Conservation (phyloP, 2,888 invertebrate species). For the Anagyrus pseudococci region DNA sequence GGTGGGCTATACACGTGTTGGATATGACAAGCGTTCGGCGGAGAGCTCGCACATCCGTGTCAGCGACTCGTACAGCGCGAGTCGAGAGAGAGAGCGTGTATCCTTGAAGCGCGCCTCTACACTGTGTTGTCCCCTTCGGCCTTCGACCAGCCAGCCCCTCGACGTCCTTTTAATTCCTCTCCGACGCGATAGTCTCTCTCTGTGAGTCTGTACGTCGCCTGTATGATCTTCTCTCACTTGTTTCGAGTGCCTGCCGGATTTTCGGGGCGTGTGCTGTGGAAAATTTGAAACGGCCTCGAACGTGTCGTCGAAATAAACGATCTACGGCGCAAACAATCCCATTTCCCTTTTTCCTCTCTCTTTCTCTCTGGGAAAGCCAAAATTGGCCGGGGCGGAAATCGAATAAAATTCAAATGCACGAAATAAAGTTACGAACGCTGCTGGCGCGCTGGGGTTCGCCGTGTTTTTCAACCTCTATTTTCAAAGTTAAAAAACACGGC, state of each 20-base stretch:
- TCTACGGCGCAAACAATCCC: too few species aligned
- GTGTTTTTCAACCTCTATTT: too few species aligned
- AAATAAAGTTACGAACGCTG: too few species aligned
- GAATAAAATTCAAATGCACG: too few species aligned
- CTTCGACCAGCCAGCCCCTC: slow-evolving; percentile 34
- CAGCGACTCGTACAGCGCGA: slow-evolving; percentile 39
- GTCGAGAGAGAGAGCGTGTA: slow-evolving; percentile 19
- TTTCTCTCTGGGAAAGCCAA: not conserved
- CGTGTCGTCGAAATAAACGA: not conserved
- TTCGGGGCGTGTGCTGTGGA: too few species aligned
- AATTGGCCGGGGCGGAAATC: too few species aligned
- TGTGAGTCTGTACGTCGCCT: not conserved
- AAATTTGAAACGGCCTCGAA: not conserved
- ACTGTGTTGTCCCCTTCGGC: slow-evolving; percentile 21
- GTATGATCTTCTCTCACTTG: too few species aligned
- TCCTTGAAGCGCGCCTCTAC: slow-evolving; percentile 27
- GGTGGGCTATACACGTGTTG: not conserved
- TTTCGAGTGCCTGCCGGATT: not conserved
- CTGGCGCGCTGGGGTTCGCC: too few species aligned
- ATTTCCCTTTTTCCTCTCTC: not conserved
- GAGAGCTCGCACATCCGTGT: slow-evolving; percentile 43
- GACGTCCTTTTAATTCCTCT: slow-evolving; percentile 35
- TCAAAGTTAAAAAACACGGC: too few species aligned
- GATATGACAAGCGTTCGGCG: not conserved
- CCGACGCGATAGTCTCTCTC: too few species aligned